Conservation (phyloP, 2,113 vertebrate species). For the Oophaga pumilio region DNA sequence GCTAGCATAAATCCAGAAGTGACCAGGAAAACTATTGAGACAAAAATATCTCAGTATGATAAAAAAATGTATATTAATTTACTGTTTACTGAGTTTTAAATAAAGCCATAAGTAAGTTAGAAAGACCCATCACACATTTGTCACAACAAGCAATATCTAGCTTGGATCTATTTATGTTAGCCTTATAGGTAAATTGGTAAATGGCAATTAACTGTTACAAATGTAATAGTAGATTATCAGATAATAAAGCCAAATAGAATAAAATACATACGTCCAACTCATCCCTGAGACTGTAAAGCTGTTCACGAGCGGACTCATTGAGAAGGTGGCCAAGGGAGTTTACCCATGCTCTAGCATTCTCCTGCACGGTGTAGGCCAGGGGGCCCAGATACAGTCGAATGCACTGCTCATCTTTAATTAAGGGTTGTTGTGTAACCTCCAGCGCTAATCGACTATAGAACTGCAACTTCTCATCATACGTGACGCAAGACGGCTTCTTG, state of each 20-base stretch:
- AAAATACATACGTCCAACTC: conserved; percentile 76
- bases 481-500: conserved; percentile 76
- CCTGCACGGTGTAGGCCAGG: conserved; percentile 74
- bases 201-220: not conserved
- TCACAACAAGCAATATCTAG: not conserved
- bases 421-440: conserved; percentile 76
- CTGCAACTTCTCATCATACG: conserved; percentile 87
- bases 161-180: not conserved
- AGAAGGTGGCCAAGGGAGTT: conserved; percentile 82
- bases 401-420: conserved; percentile 76
- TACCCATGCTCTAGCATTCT: conserved; percentile 81
- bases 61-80: no score
- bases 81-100: no score
- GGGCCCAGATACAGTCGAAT: conserved; percentile 82
- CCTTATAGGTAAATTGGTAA: not conserved
- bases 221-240: not conserved
- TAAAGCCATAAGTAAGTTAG: no score
- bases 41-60: no score
- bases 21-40: no score
- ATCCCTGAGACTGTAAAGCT: conserved; percentile 77
- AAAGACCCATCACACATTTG: no score
- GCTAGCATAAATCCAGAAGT: no score
- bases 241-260: not conserved
- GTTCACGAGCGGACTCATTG: conserved; percentile 79
- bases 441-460: conserved; percentile 72